Base-by-base conservation (phyloP, 2,113 vertebrate species). In the Prinia subflava region DNA sequence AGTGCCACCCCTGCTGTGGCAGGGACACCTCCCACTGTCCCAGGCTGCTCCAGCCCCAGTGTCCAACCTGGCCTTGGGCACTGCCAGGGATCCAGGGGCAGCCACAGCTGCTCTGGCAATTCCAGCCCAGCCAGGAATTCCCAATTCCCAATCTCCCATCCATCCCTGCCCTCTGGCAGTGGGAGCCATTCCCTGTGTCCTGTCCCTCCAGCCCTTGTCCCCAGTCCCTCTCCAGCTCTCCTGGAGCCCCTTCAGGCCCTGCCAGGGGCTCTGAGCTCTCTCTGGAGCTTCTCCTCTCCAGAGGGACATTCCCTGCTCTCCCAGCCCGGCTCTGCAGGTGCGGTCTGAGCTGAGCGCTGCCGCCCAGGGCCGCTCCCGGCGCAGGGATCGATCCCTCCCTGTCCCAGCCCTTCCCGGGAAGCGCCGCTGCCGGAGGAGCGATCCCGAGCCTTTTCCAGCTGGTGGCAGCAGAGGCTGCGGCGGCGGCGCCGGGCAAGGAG, bases 1-100 rank as follows among this genome's bases (percentile, higher is more conserved):
- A 9, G 1, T 1, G 0, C 59, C n/a, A 5, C 2, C 57, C 75
- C 30, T 9, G 27, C 9, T 17, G 8, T 3, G 46, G 46, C 73
- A 68, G 73, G 73, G 83, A 69, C 63, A 18, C 39, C 73, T 69
- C 8, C 64, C 63, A 69, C 73, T 27, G 16, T 12, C 11, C 71
- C 83, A 57, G 52, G 39, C 1, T 37, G 33, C 25, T 53, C 80
- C n/a, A n/a, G n/a, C n/a, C n/a, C n/a, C n/a, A n/a, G n/a, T n/a
- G n/a, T n/a, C n/a, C 80, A 86, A 0, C 35, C 60, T 67, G 83
- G 52, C 39, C 81, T 73, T 16, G 81, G 57, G 4, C 81, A 73
- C 33, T 73, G 21, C 42, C 59, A 84, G 49, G 82, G 82, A 64
- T 84, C 80, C 80, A 62, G 59, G 70, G 70, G 42, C 69, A 74